phyloP scores from a whole-genome alignment of 2,888 invertebrate species.

The Serrognathus titanus region DNA sequence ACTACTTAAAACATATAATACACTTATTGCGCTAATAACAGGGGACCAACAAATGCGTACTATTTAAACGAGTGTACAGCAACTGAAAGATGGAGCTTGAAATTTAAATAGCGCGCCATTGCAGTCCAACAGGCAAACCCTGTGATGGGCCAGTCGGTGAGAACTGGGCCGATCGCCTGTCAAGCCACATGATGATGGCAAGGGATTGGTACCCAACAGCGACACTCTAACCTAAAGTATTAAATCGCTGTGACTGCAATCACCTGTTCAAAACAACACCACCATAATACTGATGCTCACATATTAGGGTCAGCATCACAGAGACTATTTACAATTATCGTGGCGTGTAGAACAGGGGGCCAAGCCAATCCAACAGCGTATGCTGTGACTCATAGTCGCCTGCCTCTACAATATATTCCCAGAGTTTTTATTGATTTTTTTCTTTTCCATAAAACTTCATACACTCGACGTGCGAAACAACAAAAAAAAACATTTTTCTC shows the following conservation, averaged over 20 bases:
- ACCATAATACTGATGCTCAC: conserved; percentile 4
- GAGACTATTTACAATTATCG: conserved; percentile 3
- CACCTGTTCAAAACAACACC: conserved; percentile 37
- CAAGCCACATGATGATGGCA: conserved; percentile 48
- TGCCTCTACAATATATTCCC: conserved; percentile 29
- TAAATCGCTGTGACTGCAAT: conserved; percentile 41
- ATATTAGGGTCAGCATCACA: background rate
- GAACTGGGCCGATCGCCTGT: conserved; percentile 45
- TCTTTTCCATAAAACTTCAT: conserved; percentile 25
- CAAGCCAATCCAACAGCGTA: conserved; percentile 32
- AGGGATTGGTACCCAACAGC: conserved; percentile 60
- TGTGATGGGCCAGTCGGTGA: conserved; percentile 28
- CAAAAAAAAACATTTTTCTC: conserved; percentile 6
- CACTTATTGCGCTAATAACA: conserved; percentile 28
- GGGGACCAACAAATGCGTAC: conserved; percentile 23
- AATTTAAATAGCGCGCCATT: conserved; percentile 10
- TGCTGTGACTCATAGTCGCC: conserved; percentile 34
- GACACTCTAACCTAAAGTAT: conserved; percentile 29
- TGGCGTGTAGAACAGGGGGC: conserved; percentile 29
- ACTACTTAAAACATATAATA: conserved; percentile 23
- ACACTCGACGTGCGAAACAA: conserved; percentile 17
- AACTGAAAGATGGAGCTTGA: background rate
- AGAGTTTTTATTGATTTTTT: conserved; percentile 6
- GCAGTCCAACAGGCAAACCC: conserved; percentile 33
- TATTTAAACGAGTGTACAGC: background rate